Percentiles rank a stretch among this genome's conserved stretches.
These are phyloP conservation scores for Stichopus horrens DNA, from an alignment of 53 echinoderm and acorn worm species.

Conservation along the genomic window DNA sequence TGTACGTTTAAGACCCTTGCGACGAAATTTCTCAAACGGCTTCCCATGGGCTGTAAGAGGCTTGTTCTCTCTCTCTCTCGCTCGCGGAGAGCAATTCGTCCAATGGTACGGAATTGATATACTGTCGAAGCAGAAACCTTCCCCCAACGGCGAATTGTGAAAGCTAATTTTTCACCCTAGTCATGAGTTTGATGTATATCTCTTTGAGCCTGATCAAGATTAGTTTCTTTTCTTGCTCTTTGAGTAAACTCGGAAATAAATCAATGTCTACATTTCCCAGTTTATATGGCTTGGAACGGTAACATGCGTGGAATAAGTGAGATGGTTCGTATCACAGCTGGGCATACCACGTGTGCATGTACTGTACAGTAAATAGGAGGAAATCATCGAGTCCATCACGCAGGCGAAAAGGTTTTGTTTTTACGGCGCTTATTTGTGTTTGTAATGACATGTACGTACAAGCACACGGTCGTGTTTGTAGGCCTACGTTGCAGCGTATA, in stretches of 20 bases:
- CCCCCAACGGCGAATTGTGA: neutral
- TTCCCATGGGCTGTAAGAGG: neutral
- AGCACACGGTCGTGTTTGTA: too few species aligned
- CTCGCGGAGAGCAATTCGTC: neutral
- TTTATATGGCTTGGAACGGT: neutral
- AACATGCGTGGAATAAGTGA: neutral
- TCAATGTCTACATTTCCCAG: neutral
- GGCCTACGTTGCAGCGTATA: too few species aligned
- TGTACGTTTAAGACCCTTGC: too few species aligned
- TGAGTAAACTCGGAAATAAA: conserved; percentile 20
- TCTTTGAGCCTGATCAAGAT: neutral
- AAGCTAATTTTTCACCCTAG: neutral
- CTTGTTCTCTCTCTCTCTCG: neutral
- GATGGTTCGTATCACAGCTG: neutral
- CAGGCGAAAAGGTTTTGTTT: too few species aligned
- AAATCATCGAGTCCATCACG: too few species aligned
- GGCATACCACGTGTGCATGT: too few species aligned
- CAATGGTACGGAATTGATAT: neutral
- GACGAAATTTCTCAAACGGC: neutral
- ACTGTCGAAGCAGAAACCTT: neutral
- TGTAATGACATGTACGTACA: too few species aligned
- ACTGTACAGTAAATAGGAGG: too few species aligned
- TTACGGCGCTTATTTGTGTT: too few species aligned
- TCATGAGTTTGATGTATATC: neutral
- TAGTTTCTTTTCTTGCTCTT: neutral